Evolutionary conservation across 2,113 vertebrate species (phyloP).

Genomic region (Accipiter cooperii): DNA sequence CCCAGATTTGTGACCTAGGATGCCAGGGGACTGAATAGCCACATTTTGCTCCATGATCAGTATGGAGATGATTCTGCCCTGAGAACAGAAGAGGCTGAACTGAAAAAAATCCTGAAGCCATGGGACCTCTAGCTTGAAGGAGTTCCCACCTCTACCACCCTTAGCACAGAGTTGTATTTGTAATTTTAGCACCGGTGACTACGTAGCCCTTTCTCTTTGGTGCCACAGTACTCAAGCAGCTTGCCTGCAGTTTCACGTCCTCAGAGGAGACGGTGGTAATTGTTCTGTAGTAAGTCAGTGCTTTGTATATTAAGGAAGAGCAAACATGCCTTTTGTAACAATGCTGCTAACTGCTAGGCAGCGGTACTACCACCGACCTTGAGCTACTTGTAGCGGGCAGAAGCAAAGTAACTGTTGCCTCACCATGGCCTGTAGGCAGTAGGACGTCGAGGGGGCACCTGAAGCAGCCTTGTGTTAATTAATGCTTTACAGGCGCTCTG

Average conservation of each 20-base stretch:
- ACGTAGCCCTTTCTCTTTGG: not conserved
- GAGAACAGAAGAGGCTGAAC: not conserved
- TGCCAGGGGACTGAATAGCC: not conserved
- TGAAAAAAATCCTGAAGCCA: not conserved
- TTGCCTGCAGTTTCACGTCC: not conserved
- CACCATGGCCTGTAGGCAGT: fast-evolving
- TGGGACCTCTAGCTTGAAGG: not conserved
- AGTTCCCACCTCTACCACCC: not conserved
- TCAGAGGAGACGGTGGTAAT: fast-evolving
- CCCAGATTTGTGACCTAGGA: not conserved
- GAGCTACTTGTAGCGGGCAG: not conserved
- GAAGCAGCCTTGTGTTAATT: not conserved
- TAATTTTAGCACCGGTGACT: not conserved
- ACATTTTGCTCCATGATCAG: not conserved
- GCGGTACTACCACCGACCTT: too few relatives aligned
- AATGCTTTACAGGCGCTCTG: fast-evolving
- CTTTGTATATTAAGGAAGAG: not conserved
- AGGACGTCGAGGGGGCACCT: too few relatives aligned
- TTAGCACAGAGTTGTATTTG: fast-evolving
- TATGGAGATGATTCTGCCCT: not conserved
- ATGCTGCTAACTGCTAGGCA: not conserved
- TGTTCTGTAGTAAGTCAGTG: not conserved
- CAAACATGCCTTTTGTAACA: not conserved
- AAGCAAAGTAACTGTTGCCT: not conserved
- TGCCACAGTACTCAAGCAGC: not conserved